Evolutionary conservation across 53 echinoderm and acorn worm species (phyloP).

Genomic region (Crossaster papposus): DNA sequence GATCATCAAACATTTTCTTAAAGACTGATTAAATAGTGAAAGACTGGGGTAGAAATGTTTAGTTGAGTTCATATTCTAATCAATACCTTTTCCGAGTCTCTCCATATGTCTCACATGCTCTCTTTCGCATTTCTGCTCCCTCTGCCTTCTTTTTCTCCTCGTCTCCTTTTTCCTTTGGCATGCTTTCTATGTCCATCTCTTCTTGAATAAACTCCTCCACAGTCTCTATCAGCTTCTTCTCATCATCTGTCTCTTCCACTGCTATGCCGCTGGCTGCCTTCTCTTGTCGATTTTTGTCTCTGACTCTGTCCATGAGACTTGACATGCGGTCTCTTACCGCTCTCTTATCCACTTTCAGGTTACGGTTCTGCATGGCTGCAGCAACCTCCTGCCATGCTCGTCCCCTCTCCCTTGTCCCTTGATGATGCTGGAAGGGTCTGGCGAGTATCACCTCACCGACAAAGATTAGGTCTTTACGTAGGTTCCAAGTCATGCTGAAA

Average conservation of each 20-base stretch:
- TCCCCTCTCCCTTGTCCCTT: slow-evolving; percentile 47
- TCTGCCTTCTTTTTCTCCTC: slow-evolving; percentile 48
- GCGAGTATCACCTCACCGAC: slow-evolving; percentile 53
- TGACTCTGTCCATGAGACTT: slow-evolving; percentile 44
- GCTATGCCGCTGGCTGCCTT: slow-evolving; percentile 54
- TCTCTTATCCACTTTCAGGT: slow-evolving; percentile 49
- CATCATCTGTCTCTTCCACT: slow-evolving; percentile 57
- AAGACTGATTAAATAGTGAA: slow-evolving; percentile 16
- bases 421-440: slow-evolving; percentile 32
- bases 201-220: slow-evolving; percentile 44
- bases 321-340: slow-evolving; percentile 36
- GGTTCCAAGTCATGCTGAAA: slow-evolving; percentile 49
- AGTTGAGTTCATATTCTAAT: slow-evolving; percentile 1
- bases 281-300: slow-evolving; percentile 37
- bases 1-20: neutral
- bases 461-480: slow-evolving; percentile 47
- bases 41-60: neutral
- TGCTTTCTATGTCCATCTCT: slow-evolving; percentile 47
- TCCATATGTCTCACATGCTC: slow-evolving; percentile 47
- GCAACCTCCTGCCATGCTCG: slow-evolving; percentile 52
- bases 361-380: slow-evolving; percentile 18
- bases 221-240: slow-evolving; percentile 44
- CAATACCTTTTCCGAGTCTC: slow-evolving; percentile 54
- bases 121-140: slow-evolving; percentile 45
- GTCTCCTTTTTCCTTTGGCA: slow-evolving; percentile 30